Evolutionary conservation across 2,797 vertebrate genomes (phyloP).

Genomic region (Pygocentrus nattereri): DNA sequence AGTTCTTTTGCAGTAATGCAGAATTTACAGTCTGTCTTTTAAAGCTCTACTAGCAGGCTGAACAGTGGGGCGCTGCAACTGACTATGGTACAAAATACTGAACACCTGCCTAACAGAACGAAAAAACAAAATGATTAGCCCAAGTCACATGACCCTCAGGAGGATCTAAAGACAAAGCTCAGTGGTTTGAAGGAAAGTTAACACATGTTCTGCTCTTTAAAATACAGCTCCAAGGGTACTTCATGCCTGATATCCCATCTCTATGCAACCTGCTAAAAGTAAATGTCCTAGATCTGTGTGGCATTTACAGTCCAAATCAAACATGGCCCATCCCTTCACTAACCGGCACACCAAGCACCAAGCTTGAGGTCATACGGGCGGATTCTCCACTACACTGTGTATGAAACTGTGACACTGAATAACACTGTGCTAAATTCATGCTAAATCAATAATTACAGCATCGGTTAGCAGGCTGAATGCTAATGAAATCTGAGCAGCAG

Average conservation of each 20-base stretch:
- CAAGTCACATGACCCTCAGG: neutral
- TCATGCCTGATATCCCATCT: neutral
- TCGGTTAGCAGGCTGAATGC: neutral
- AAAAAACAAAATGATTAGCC: neutral
- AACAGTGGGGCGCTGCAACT: neutral
- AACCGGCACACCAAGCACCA: neutral
- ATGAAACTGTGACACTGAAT: neutral
- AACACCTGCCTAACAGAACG: neutral
- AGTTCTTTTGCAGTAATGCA: constrained; percentile 10
- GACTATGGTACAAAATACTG: neutral
- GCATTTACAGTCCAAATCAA: constrained; percentile 54
- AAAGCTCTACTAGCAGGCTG: neutral
- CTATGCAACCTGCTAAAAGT: constrained; percentile 30
- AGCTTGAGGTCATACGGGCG: constrained; percentile 12
- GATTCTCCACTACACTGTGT: constrained; percentile 6
- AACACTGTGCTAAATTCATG: neutral
- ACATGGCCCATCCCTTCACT: constrained; percentile 32
- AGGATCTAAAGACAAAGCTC: neutral
- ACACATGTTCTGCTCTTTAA: neutral
- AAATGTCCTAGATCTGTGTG: constrained; percentile 37
- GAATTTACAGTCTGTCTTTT: neutral
- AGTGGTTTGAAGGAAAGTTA: neutral
- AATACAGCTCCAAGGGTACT: neutral
- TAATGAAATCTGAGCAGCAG: constrained; percentile 29
- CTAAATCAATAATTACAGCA: constrained; percentile 22